phyloP scores from a whole-genome alignment of 2,888 invertebrate species.

The Tolmerus cingulatus region DNA sequence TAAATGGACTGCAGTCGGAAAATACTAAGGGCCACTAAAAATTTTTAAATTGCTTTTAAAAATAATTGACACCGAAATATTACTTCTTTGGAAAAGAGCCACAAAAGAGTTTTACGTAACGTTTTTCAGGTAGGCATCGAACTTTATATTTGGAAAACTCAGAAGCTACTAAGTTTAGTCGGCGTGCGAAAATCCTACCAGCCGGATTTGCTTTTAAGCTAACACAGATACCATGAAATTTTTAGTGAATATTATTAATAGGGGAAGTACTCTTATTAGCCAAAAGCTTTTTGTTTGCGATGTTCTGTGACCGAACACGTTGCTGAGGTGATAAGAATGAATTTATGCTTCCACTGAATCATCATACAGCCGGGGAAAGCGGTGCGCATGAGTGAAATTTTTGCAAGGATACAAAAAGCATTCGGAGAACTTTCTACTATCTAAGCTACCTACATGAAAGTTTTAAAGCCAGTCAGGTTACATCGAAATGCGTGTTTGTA shows the following conservation, averaged over 20 bases:
- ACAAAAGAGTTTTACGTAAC: background rate
- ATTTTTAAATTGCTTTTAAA: background rate
- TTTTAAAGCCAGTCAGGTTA: background rate
- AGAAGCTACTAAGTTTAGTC: background rate
- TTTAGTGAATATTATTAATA: background rate
- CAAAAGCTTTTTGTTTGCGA: background rate
- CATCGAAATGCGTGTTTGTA: background rate
- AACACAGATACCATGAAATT: background rate
- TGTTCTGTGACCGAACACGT: background rate
- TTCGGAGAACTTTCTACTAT: background rate
- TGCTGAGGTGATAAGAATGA: background rate
- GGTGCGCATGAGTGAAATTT: background rate
- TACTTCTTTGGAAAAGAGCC: background rate
- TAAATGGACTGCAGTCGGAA: background rate
- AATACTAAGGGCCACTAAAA: background rate
- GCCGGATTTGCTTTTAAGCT: background rate
- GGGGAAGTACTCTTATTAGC: background rate
- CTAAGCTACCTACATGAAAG: background rate
- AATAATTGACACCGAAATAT: background rate
- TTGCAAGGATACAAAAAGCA: background rate
- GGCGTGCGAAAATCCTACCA: background rate
- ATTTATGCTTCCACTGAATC: background rate
- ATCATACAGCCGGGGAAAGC: background rate
- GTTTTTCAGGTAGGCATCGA: background rate
- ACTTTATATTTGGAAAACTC: background rate